Evolutionary conservation across 2,797 vertebrate species (phyloP), one percentile per base, ranked within the genome.

Genomic region (Gymnoscopelus microlampas): DNA sequence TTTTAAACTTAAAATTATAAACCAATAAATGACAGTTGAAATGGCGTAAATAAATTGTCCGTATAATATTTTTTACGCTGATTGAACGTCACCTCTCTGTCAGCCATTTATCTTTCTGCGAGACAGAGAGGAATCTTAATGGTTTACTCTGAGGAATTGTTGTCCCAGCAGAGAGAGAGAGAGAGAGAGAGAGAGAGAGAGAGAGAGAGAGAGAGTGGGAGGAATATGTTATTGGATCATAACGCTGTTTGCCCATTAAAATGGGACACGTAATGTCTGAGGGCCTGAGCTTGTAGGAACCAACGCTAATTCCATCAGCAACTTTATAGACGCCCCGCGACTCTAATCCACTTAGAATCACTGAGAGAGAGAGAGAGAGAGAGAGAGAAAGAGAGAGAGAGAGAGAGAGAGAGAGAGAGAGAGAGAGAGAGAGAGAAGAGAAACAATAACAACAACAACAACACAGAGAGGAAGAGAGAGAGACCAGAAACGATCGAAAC

Each of bases 141-240:
- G 94, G 96, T 96, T 96, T 95, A 95, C 95, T 96, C 95, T 89
- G 91, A 95, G 96, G 95, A 94, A 96, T 96, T 95, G 94, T 92
- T 89, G 26, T 26, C 26, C 26, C 26, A 26, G 80, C 84, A 82
- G 76, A 69, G 59, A 76, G 59, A 79, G 75, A 73, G 77, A 82
- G 70, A 85, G 76, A 57, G 70, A 66, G 72, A 15, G 53, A 10
- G 56, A 19, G 47, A 39, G 57, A 35, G 48, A 49, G 67, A 54
- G 50, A 32, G 67, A 61, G 67, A 70, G 53, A 64, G 58, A 65
- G 68, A 63, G 57, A 63, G n/a, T n/a, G n/a, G n/a, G n/a, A n/a
- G n/a, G n/a, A n/a, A n/a, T n/a, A n/a, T n/a, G n/a, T n/a, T n/a
- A n/a, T n/a, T n/a, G n/a, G n/a, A n/a, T n/a, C n/a, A n/a, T n/a